Percentiles rank a stretch among this genome's conserved stretches.
Evolutionary conservation across 2,113 vertebrate species (phyloP).

Genomic region (Poecile atricapillus): DNA sequence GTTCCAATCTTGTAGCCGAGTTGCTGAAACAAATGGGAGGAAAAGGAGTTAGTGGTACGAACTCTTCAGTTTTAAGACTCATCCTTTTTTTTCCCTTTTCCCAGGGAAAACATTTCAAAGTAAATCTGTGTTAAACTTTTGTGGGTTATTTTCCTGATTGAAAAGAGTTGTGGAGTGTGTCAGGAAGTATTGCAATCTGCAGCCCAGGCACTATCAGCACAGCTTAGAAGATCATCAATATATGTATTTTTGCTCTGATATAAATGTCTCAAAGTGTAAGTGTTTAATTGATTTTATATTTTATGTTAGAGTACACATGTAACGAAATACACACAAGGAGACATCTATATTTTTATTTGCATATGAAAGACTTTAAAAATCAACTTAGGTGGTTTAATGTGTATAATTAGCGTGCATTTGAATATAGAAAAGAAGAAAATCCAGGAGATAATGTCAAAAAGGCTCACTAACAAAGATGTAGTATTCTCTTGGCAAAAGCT

Average conservation of each 20-base stretch:
- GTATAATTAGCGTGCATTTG: constrained; percentile 69
- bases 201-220: not conserved
- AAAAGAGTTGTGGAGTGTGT: not conserved
- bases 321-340: constrained; percentile 61
- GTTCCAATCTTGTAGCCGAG: constrained; percentile 51
- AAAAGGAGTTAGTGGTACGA: constrained; percentile 7
- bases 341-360: constrained; percentile 68
- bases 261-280: constrained; percentile 52
- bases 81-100: not conserved
- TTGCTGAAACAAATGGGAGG: constrained; percentile 54
- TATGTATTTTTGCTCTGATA: constrained; percentile 11
- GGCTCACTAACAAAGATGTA: constrained; percentile 73
- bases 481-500: constrained; percentile 75
- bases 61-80: not conserved
- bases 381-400: constrained; percentile 54
- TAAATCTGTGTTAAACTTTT: constrained; percentile 53
- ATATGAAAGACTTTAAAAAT: constrained; percentile 69
- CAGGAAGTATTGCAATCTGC: not conserved
- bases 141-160: constrained; percentile 47
- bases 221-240: constrained; percentile 26
- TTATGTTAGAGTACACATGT: constrained; percentile 58
- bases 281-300: constrained; percentile 63
- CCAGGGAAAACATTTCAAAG: constrained; percentile 13
- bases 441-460: constrained; percentile 76
- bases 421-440: constrained; percentile 69